These are phyloP conservation scores for Typhlomys cinereus DNA, from an alignment of 2,113 vertebrate species.

Conservation along the genomic window DNA sequence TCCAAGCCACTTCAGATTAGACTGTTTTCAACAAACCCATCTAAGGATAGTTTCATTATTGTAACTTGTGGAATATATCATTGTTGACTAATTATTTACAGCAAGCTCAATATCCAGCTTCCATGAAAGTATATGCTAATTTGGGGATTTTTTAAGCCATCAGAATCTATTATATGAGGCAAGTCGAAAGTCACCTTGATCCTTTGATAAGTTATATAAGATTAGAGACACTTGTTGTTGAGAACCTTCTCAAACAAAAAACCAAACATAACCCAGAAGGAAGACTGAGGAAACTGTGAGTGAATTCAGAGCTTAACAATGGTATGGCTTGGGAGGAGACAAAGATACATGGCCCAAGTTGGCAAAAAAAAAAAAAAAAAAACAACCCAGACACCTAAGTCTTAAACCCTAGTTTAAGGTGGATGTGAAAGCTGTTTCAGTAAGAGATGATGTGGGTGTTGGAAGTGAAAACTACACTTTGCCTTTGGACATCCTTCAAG, in stretches of 20 bases:
- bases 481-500: not conserved
- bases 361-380: not conserved
- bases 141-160: not conserved
- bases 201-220: not conserved
- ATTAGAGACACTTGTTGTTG: not conserved
- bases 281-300: not conserved
- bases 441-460: not conserved
- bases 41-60: not conserved
- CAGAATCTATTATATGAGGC: not conserved
- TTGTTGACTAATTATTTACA: not conserved
- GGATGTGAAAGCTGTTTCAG: not conserved
- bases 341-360: not conserved
- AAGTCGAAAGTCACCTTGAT: not conserved
- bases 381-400: not conserved
- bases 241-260: not conserved
- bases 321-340: not conserved
- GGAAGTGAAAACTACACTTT: not conserved
- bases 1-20: not conserved
- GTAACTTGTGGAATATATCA: not conserved
- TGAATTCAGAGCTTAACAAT: not conserved
- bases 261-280: not conserved
- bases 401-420: not conserved
- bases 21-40: not conserved
- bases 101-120: not conserved
- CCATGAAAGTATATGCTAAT: not conserved